Conservation (phyloP, 92 coral and sea anemone species). For the Parazoanthus swiftii region DNA sequence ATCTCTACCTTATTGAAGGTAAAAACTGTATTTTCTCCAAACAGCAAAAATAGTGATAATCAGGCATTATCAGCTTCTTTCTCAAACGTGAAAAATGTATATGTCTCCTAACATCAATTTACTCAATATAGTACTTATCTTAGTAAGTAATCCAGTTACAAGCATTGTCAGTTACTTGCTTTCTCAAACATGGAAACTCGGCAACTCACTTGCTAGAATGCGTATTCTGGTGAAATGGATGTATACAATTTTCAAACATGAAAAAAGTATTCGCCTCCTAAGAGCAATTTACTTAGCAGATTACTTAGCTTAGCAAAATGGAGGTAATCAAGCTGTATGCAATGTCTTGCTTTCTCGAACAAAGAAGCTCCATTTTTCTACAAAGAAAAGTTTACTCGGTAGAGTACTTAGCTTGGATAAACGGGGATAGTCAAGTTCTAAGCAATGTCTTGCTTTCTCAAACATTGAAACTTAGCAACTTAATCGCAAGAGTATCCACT, state of each 20-base stretch:
- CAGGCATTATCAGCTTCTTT: not conserved
- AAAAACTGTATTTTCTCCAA: too few species aligned
- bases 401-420: too few species aligned
- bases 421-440: not conserved
- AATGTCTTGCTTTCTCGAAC: not conserved
- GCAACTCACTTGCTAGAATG: too few species aligned
- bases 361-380: not conserved
- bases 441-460: not conserved
- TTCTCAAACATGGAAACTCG: not conserved
- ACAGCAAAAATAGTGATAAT: too few species aligned
- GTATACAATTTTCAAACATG: too few species aligned
- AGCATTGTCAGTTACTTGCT: not conserved
- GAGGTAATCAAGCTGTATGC: not conserved
- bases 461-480: not conserved
- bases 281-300: too few species aligned
- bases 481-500: too few species aligned
- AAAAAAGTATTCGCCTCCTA: too few species aligned
- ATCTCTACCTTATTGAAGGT: too few species aligned
- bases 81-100: not conserved
- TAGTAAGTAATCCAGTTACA: not conserved
- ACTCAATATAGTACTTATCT: too few species aligned
- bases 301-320: not conserved
- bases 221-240: too few species aligned
- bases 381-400: not conserved
- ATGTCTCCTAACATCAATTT: too few species aligned